Base-by-base conservation (phyloP, 2,888 invertebrate species). In the Heliconius charithonia region DNA sequence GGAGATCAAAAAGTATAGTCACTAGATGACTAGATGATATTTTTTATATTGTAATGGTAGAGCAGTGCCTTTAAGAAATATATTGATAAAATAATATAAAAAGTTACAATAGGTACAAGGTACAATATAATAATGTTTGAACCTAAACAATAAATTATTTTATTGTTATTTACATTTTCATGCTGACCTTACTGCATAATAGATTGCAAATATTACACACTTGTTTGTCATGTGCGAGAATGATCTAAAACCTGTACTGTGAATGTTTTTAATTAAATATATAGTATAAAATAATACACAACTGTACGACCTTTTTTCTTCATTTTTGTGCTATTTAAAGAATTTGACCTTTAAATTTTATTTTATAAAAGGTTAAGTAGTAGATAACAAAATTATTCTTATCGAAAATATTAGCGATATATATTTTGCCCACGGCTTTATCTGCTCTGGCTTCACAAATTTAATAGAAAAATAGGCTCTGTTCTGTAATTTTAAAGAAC, bases 171-270 rank as follows among this genome's bases (percentile, higher is more conserved):
- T 19, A 65, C 12, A n/a, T 37, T 66, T n/a, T 74, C 45, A 56
- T 78, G 73, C 67, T 69, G 74, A 78, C 78, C 67, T 66, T 78
- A 78, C 77, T 69, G n/a, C 45, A 67, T 74, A 74, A 74, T 74
- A 73, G 12, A 67, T 78, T 74, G 74, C 73, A 66, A 56, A 77
- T 77, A 62, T 69, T 69, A 78, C 73, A 62, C 62, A 74, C 29
- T 59, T 73, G 74, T 67, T 25, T 78, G 73, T 67, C 73, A 75
- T 37, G 41, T 56, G 56, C 9, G 29, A 72, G 32, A 74, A 62
- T 74, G 29, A 73, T 78, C 59, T 45, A 73, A 65, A 59, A 41
- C 66, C 67, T 62, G 62, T 3, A 41, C 37, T 56, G 25, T 37
- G 32, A 67, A 45, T 59, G 12, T 7, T 45, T 37, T 45, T 69